Evolutionary conservation across 2,797 vertebrate genomes (phyloP).

Genomic region (Lepus oiostolus): DNA sequence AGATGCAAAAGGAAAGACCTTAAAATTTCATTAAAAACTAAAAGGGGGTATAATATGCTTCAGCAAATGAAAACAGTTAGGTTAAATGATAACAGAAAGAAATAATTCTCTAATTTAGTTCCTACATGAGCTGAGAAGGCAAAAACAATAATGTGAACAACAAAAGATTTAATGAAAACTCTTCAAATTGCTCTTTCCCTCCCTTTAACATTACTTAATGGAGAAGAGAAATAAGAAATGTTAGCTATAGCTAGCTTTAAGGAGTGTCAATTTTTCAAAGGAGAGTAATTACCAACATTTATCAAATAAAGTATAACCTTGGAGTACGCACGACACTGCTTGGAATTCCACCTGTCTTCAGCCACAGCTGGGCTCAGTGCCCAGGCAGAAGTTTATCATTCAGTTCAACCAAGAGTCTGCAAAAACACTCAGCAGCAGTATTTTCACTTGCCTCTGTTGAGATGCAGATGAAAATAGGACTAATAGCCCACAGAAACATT

Average conservation of each 20-base stretch:
- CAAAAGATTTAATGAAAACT: conserved; percentile 34
- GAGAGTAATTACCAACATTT: not conserved
- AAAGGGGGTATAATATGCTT: not conserved
- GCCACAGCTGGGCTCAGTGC: not conserved
- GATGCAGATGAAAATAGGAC: not conserved
- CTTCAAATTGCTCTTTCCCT: conserved; percentile 16
- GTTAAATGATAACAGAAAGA: not conserved
- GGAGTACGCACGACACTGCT: not conserved
- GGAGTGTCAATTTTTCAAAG: conserved; percentile 26
- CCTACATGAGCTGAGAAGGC: not conserved
- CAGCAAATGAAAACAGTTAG: not conserved
- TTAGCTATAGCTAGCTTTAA: not conserved
- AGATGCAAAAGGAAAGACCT: not conserved
- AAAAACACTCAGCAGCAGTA: not conserved
- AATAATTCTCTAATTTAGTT: not conserved
- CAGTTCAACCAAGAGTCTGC: not conserved
- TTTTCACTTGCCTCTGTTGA: not conserved
- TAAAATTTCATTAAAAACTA: not conserved
- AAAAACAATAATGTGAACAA: conserved; percentile 30
- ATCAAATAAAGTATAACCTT: not conserved
- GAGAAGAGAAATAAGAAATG: not conserved
- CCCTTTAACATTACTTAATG: conserved; percentile 32
- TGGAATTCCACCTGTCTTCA: not conserved
- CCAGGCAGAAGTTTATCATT: not conserved
- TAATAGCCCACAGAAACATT: conserved; percentile 39